phyloP scores from a whole-genome alignment of 2,113 vertebrate species.

The Sitta europaea region DNA sequence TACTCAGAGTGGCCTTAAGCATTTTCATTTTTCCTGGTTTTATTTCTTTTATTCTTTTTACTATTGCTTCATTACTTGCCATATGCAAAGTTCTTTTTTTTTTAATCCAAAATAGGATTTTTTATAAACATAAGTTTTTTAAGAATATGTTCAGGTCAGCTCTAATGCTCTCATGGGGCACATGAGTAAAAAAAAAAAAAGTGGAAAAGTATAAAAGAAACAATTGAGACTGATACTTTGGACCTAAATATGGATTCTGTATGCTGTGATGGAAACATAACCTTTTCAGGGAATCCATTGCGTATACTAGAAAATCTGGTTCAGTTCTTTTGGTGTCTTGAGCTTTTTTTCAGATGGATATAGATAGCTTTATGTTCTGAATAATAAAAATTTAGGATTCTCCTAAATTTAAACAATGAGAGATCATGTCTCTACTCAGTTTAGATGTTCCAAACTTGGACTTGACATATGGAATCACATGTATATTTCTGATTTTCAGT shows the following conservation, averaged over 20 bases:
- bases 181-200: neutral
- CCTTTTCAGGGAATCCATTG: neutral
- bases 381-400: neutral
- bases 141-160: neutral
- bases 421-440: neutral
- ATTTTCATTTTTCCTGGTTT: slow-evolving; percentile 2
- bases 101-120: neutral
- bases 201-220: neutral
- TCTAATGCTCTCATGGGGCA: neutral
- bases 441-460: neutral
- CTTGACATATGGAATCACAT: neutral
- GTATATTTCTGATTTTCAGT: neutral
- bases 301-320: neutral
- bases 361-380: neutral
- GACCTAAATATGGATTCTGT: neutral
- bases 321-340: neutral
- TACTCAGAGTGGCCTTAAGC: neutral
- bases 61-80: neutral
- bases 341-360: neutral
- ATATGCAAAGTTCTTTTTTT: neutral
- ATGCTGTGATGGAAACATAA: neutral
- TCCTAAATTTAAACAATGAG: neutral
- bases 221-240: neutral
- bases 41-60: neutral
- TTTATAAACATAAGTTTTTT: neutral